These are phyloP conservation scores for Diachasma alloeum DNA, from an alignment of 1,140 invertebrate species.

Conservation along the genomic window DNA sequence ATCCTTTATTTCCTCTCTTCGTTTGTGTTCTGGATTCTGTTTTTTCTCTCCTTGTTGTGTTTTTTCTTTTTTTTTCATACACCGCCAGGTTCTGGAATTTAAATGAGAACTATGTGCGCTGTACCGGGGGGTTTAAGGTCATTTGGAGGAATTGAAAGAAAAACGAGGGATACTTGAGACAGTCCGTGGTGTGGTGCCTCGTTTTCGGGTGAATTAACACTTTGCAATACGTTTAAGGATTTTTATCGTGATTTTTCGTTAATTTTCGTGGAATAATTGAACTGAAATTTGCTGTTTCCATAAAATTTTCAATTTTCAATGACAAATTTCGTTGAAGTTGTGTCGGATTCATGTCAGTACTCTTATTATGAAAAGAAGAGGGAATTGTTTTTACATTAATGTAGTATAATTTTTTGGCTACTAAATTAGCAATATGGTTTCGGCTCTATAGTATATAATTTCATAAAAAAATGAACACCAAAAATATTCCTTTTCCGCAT, in stretches of 20 bases:
- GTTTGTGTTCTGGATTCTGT: slow-evolving; percentile 7
- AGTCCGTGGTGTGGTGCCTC: not conserved
- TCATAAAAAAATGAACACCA: too few relatives aligned
- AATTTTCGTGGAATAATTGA: too few relatives aligned
- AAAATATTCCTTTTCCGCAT: too few relatives aligned
- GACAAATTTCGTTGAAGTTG: too few relatives aligned
- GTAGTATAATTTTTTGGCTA: too few relatives aligned
- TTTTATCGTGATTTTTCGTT: not conserved
- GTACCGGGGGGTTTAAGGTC: not conserved
- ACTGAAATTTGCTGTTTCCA: too few relatives aligned
- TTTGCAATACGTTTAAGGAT: not conserved
- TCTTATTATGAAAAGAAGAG: too few relatives aligned
- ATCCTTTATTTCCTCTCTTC: slow-evolving; percentile 14
- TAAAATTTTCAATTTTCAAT: too few relatives aligned
- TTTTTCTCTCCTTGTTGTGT: not conserved
- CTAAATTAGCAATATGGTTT: too few relatives aligned
- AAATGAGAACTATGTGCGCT: slow-evolving; percentile 12
- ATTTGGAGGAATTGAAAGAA: not conserved
- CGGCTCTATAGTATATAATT: too few relatives aligned
- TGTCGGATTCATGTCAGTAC: too few relatives aligned
- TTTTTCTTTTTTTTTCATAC: not conserved
- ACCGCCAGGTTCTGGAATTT: not conserved
- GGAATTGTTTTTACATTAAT: too few relatives aligned
- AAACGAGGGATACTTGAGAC: not conserved
- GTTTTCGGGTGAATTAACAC: not conserved